Evolutionary conservation across 2,888 invertebrate species (phyloP), one percentile per base, ranked within the genome.

Genomic region (Sinhomidia bicolor): DNA sequence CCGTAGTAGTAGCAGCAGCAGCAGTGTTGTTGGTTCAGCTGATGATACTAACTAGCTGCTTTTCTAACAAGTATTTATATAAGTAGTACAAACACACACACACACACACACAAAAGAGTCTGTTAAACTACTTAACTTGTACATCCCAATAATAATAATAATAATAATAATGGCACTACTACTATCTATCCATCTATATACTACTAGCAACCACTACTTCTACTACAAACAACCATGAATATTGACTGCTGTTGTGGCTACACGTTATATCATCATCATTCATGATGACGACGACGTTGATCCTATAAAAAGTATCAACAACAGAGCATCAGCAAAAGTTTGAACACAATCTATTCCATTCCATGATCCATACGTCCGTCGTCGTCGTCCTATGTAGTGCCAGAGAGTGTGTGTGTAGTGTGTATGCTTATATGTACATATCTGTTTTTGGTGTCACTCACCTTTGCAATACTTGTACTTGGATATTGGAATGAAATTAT

Each of bases 361-460:
- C n/a, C 23, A 74, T 71, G 36, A 68, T 65, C 60, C 62, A 54
- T 32, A 7, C 32, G 23, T 17, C 20, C 17, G 12, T 10, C 9
- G n/a, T n/a, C n/a, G n/a, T 68, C 36, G 17, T 41, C 6, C 51
- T 47, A 4, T 76, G n/a, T n/a, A n/a, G n/a, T n/a, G n/a, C n/a
- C n/a, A n/a, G n/a, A n/a, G n/a, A n/a, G n/a, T n/a, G n/a, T n/a
- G n/a, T n/a, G n/a, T n/a, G n/a, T 54, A 14, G 20, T 54, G 7
- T 54, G 6, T 54, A 54, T 54, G 20, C 6, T 26, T 26, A 26
- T 68, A 36, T 68, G 23, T 44, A 71, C 47, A 44, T 74, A 41
- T n/a, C n/a, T n/a, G n/a, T n/a, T 44, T 74, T 74, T 74, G 74
- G 84, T 85, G 85, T 85, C 85, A 85, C 85, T 85, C 85, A 85